Percentiles rank a stretch among this genome's conserved stretches.
phyloP scores from a whole-genome alignment of 2,888 invertebrate genomes.

The Colostygia pectinataria region DNA sequence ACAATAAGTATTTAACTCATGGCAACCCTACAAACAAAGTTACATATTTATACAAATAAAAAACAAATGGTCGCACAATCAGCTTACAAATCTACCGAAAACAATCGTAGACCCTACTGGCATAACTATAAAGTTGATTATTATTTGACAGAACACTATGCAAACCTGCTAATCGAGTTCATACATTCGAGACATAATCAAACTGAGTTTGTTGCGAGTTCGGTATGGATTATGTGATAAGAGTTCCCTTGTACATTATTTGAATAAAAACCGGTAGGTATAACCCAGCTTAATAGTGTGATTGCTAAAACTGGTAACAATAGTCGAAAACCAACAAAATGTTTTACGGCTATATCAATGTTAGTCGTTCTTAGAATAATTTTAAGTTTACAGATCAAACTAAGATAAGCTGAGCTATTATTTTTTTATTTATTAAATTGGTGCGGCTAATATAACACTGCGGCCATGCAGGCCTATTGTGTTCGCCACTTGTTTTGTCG shows the following conservation, averaged over 20 bases:
- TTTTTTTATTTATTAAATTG: no score
- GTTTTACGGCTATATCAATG: no score
- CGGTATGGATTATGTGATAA: slow-evolving; percentile 34
- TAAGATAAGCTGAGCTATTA: no score
- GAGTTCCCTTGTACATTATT: slow-evolving; percentile 5
- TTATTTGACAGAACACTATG: slow-evolving; percentile 22
- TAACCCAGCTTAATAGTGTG: no score
- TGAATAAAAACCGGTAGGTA: no score
- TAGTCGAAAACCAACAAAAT: no score
- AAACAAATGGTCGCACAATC: slow-evolving; percentile 35
- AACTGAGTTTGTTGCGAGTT: slow-evolving; percentile 35
- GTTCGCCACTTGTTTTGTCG: no score
- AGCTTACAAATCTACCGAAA: slow-evolving; percentile 21
- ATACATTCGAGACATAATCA: slow-evolving; percentile 36
- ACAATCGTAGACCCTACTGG: slow-evolving; percentile 32
- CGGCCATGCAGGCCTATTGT: no score
- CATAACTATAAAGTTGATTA: slow-evolving; percentile 30
- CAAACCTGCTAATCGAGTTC: slow-evolving; percentile 37
- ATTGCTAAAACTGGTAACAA: no score
- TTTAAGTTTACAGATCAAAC: no score
- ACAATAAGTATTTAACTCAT: slow-evolving; percentile 3
- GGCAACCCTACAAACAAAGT: slow-evolving; percentile 10
- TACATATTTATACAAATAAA: slow-evolving; percentile 17
- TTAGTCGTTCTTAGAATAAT: no score
- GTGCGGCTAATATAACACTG: no score